phyloP scores from a whole-genome alignment of 2,797 vertebrate species.

The Valencia hispanica region DNA sequence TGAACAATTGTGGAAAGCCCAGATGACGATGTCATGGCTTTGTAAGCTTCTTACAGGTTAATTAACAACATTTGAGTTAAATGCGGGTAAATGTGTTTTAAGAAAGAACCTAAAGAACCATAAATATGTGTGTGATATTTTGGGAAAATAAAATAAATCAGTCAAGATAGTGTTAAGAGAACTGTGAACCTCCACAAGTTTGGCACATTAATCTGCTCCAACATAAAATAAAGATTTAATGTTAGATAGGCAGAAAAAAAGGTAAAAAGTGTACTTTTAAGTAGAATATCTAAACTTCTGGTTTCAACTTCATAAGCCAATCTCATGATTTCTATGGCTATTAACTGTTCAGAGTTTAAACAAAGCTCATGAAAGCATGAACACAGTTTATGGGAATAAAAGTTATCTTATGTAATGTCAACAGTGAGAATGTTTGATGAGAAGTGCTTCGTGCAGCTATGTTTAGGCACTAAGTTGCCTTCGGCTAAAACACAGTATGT shows the following conservation, averaged over 20 bases:
- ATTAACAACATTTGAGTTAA: background rate
- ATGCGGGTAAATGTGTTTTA: background rate
- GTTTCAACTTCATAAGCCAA: background rate
- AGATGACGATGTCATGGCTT: background rate
- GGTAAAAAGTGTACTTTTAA: no score
- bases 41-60: background rate
- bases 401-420: background rate
- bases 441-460: background rate
- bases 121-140: no score
- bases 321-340: background rate
- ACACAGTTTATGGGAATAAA: background rate
- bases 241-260: background rate
- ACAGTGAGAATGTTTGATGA: background rate
- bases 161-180: no score
- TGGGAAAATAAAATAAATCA: no score
- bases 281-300: background rate
- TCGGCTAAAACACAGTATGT: background rate
- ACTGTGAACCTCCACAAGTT: no score
- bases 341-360: background rate
- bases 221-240: background rate
- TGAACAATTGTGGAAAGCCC: background rate
- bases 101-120: background rate
- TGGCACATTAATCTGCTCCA: background rate
- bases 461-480: background rate
- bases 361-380: background rate